Evolutionary conservation across 2,888 invertebrate genomes (phyloP).

Genomic region (Lithophane leautieri): DNA sequence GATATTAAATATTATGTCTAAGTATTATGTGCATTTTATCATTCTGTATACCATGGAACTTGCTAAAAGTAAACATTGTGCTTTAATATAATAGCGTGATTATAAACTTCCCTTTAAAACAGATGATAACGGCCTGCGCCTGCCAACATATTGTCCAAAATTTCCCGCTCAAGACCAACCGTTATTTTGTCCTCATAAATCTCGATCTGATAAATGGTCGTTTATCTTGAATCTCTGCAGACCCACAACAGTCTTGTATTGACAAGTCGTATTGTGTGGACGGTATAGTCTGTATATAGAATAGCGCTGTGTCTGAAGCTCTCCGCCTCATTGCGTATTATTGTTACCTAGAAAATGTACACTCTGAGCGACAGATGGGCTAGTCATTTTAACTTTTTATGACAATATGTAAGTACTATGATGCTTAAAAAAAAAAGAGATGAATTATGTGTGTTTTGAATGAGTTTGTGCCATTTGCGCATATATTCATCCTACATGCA

Average conservation of each 20-base stretch:
- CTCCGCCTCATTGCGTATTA: conserved; percentile 23
- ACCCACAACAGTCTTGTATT: conserved; percentile 1
- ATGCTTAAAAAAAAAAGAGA: no score
- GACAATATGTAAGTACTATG: conserved; percentile 6
- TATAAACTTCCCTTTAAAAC: background rate
- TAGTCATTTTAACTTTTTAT: conserved; percentile 5
- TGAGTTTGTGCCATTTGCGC: background rate
- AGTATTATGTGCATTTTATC: background rate
- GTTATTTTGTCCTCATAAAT: background rate
- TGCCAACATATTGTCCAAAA: background rate
- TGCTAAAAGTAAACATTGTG: background rate
- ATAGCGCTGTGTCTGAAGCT: background rate
- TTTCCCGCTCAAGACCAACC: background rate
- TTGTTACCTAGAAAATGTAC: conserved; percentile 39
- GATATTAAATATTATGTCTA: background rate
- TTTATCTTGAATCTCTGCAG: background rate
- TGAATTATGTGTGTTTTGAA: background rate
- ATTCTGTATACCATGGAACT: background rate
- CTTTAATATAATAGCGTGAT: background rate
- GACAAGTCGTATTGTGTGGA: conserved; percentile 15
- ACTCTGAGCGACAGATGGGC: conserved; percentile 4
- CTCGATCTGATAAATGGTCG: background rate
- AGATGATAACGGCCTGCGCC: background rate
- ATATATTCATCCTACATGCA: background rate
- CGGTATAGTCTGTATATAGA: background rate